Conservation (phyloP, 2,888 invertebrate genomes). For the Limenitis camilla region DNA sequence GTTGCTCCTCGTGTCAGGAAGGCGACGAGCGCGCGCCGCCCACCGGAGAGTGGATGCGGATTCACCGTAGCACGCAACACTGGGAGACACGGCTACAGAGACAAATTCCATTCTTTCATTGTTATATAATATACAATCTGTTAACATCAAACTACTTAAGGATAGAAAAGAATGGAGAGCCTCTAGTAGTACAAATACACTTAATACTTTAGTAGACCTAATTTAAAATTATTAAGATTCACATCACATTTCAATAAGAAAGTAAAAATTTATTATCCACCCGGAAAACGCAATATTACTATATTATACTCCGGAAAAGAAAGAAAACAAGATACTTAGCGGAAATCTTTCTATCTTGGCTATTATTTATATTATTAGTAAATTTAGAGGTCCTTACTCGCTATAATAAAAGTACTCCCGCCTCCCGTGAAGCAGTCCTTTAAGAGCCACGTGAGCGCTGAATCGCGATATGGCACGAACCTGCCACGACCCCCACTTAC, state of each 20-base stretch:
- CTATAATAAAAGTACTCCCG: conserved; percentile 84
- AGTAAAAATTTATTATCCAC: too few relatives aligned
- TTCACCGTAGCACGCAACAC: conserved; percentile 84
- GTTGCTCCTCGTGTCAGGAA: conserved; percentile 48
- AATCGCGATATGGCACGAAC: conserved; percentile 87
- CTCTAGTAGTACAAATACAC: too few relatives aligned
- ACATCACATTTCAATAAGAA: too few relatives aligned
- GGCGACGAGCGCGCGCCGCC: conserved; percentile 83
- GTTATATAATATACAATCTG: not conserved
- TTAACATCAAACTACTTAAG: too few relatives aligned
- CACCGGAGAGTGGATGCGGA: conserved; percentile 87
- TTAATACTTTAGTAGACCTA: too few relatives aligned
- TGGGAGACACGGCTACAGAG: conserved; percentile 81
- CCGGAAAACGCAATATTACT: too few relatives aligned
- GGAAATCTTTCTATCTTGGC: too few relatives aligned
- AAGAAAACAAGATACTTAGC: too few relatives aligned
- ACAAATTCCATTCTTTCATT: not conserved
- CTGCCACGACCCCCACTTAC: conserved; percentile 54
- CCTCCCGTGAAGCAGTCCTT: conserved; percentile 88
- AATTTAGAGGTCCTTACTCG: conserved; percentile 75
- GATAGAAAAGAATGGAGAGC: too few relatives aligned
- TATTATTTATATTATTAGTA: not conserved
- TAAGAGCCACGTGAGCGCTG: conserved; percentile 86
- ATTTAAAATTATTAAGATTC: too few relatives aligned
- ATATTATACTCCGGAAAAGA: too few relatives aligned